Evolutionary conservation across 1,140 invertebrate species (phyloP), one percentile per base, ranked within the genome.

Genomic region (Zaprionus taronus): DNA sequence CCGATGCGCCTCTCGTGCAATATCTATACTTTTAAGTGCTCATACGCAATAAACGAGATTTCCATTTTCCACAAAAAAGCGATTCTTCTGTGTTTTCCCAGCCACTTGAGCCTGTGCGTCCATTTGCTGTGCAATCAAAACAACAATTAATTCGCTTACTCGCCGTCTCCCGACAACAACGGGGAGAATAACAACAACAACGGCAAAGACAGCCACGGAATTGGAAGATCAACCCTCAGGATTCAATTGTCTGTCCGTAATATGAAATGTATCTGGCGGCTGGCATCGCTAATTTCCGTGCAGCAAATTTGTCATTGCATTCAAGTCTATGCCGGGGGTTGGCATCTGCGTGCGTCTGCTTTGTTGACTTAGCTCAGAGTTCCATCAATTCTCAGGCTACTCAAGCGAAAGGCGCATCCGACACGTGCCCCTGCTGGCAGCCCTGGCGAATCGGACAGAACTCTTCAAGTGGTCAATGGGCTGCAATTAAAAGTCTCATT

Each of bases 401-500:
- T 84, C 71, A 78, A 84, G 84, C 84, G 85, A 75, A 69, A 87
- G 85, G 69, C 84, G 78, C 84, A 87, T 87, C 84, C 84, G 84
- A 82, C 84, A 87, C 84, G 84, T 87, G 83, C 22, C 83, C 56
- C 57, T 24, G 20, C 47, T 60, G 70, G 24, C 71, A 67, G 71
- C 56, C 71, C 63, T 67, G 71, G 44, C 83, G 71, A 85, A 71
- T 84, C 83, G 36, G 70, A 80, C 72, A 68, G 47, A 51, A 71
- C 78, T 81, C 63, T 58, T 87, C 84, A 81, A 87, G 84, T 87
- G 84, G 84, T 87, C 84, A 87, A 87, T 87, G 84, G 84, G 66
- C 84, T 71, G 81, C 84, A 87, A 87, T 87, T 87, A 87, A 87
- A 87, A 89, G 73, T 84, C 84, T 87, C 84, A 87, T 87, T 87